Evolutionary conservation across 1,140 invertebrate species (phyloP).

Genomic region (Anastatus disparis): DNA sequence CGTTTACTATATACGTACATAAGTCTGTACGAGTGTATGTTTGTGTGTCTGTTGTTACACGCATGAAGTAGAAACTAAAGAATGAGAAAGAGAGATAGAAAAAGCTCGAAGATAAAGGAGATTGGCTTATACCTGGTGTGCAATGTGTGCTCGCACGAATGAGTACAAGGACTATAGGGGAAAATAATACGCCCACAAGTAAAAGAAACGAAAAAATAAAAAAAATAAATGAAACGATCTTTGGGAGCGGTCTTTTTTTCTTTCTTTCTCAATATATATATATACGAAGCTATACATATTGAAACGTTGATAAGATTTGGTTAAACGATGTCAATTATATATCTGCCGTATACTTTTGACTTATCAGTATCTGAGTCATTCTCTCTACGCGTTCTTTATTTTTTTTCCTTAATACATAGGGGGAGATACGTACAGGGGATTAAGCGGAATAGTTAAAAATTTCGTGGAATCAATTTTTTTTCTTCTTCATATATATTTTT

Average conservation of each 20-base stretch:
- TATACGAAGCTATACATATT: slow-evolving; percentile 4
- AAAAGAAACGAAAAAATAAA: no score
- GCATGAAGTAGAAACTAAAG: no score
- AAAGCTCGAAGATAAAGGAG: not conserved
- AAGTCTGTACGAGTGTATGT: no score
- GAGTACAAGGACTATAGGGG: slow-evolving; percentile 20
- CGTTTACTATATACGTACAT: no score
- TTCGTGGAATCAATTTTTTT: slow-evolving; percentile 31
- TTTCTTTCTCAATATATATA: not conserved
- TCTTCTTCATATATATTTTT: no score
- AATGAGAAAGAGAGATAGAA: not conserved
- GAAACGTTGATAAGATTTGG: not conserved
- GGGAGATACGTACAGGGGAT: no score
- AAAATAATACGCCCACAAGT: slow-evolving; percentile 16
- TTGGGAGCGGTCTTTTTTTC: slow-evolving; percentile 2
- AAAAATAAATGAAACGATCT: not conserved
- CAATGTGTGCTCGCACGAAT: not conserved
- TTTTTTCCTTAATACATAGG: not conserved
- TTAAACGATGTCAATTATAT: no score
- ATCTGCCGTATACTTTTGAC: not conserved
- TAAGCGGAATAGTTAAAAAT: not conserved
- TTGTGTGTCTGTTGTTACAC: no score
- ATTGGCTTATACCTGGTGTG: slow-evolving; percentile 8
- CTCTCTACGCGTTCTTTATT: not conserved
- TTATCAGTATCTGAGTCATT: slow-evolving; percentile 2